Evolutionary conservation across 2,888 invertebrate genomes (phyloP), one percentile per base, ranked within the genome.

Genomic region (Pherbina coryleti): DNA sequence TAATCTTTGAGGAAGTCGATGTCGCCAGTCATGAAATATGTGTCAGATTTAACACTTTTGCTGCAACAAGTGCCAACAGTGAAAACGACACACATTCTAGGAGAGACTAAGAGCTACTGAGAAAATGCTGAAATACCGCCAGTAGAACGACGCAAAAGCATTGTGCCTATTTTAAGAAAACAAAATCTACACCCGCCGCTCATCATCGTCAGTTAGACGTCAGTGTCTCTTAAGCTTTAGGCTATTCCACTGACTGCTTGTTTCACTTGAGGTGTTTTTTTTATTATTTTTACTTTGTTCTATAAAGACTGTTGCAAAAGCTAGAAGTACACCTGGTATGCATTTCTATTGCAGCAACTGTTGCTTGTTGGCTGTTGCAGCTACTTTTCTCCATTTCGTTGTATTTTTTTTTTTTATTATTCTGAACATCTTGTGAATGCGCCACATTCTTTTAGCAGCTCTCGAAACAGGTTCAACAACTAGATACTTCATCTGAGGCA

Each of bases 1-100:
- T 64, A 64, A 64, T 64, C 64, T 64, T 22, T 31, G 44, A 28
- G 64, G 64, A 64, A 64, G 64, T 64, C 31, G 64, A 14, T 44
- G 44, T 44, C 9, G 64, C 31, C 3, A 31, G 64, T 31, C 64
- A 64, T 28, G 64, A 64, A 64, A 64, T 31, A 64, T 64, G 31
- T 64, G 64, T 64, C 64, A 64, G 34, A 44, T 44, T 44, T 11
- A 44, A 44, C 44, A 44, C 44, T 44, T 44, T 44, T 44, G 44
- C 44, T 44, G 44, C 44, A 44, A 44, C 44, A 3, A 44, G 44
- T 44, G 2, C 1, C 44, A 44, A 7, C 44, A 44, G 44, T 44
- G 14, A 11, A 44, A 44, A 44, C 14, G 44, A 14, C 11, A 44
- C 11, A 44, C 44, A 44, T 11, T 44, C 11, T 2, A 37, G 44